phyloP scores from a whole-genome alignment of 2,113 vertebrate genomes.

The Cynoglossus semilaevis region DNA sequence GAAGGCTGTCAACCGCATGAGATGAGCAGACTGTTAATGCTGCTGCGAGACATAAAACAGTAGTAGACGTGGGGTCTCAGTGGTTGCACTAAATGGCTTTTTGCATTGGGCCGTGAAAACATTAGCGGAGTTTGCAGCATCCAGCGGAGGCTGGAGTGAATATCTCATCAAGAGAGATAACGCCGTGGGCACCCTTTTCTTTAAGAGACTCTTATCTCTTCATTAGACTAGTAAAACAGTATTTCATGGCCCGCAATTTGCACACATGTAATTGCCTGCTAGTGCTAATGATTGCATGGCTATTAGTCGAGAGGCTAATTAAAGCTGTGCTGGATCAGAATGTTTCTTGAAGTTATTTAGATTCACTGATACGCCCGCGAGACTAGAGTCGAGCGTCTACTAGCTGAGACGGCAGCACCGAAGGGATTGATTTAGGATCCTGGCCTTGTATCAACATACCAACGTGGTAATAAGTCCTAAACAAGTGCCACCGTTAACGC shows the following conservation, averaged over 20 bases:
- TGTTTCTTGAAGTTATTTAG: slow-evolving; percentile 28
- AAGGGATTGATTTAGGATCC: slow-evolving; percentile 40
- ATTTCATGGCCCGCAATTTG: slow-evolving; percentile 50
- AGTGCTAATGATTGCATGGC: slow-evolving; percentile 45
- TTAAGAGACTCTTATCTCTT: slow-evolving; percentile 43
- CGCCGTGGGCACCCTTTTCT: slow-evolving; percentile 4
- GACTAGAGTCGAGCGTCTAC: not conserved
- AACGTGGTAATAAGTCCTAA: slow-evolving; percentile 37
- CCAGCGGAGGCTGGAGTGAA: not conserved
- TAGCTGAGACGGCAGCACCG: not conserved
- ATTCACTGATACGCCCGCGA: slow-evolving; percentile 2
- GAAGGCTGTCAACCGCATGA: slow-evolving; percentile 18
- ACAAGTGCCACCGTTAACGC: slow-evolving; percentile 36
- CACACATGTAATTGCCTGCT: slow-evolving; percentile 51
- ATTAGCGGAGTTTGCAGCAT: not conserved
- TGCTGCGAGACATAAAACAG: slow-evolving; percentile 21
- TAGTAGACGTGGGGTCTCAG: slow-evolving; percentile 5
- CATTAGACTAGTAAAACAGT: slow-evolving; percentile 52
- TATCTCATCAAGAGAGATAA: slow-evolving; percentile 13
- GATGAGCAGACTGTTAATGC: slow-evolving; percentile 27
- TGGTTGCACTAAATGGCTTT: slow-evolving; percentile 10
- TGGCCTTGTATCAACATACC: slow-evolving; percentile 27
- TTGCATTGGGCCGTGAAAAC: not conserved
- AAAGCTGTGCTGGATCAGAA: slow-evolving; percentile 34
- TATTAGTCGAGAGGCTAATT: slow-evolving; percentile 53